Evolutionary conservation across 2,888 invertebrate genomes (phyloP), one percentile per base, ranked within the genome.

Genomic region (Nomada goodeniana): DNA sequence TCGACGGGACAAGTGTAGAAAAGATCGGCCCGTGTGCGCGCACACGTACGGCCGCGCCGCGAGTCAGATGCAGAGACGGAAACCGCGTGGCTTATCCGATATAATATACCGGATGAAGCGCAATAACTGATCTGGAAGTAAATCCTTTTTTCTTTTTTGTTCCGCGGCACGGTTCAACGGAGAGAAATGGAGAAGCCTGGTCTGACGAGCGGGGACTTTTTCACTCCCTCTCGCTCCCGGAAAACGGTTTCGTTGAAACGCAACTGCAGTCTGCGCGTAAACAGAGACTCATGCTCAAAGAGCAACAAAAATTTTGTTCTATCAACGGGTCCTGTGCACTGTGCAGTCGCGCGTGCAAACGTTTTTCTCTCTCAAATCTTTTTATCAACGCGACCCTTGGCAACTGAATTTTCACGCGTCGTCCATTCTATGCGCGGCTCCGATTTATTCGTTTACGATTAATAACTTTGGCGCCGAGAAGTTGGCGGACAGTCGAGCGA

Each of bases 41-140:
- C 36, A 42, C 53, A 59, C 23, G 53, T 26, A 44, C n/a, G 23
- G 13, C 64, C 59, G 50, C 29, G 44, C 44, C 73, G 67, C 53
- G 67, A 80, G 60, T 80, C 80, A 61, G 80, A 67, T 67, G 72
- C 80, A 23, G 80, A 75, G 61, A 80, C 65, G 68, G 69, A 74
- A 80, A 65, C 73, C 71, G 70, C 52, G 67, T 71, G 71, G 80
- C 69, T 84, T 80, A 80, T 77, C 80, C 84, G 84, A 84, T 84
- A 80, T 84, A 84, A 84, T 84, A 80, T 84, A 80, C 82, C 80
- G 71, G 84, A 80, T 77, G 84, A 84, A 84, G 84, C 84, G 76
- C 76, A 65, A 84, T 80, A 84, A 77, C 80, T 78, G 84, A 84
- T 84, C 80, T 82, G 84, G 80, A 84, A 80, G 84, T 75, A 84